Evolutionary conservation across 2,888 invertebrate species (phyloP).

Genomic region (Oegoconia quadripuncta): DNA sequence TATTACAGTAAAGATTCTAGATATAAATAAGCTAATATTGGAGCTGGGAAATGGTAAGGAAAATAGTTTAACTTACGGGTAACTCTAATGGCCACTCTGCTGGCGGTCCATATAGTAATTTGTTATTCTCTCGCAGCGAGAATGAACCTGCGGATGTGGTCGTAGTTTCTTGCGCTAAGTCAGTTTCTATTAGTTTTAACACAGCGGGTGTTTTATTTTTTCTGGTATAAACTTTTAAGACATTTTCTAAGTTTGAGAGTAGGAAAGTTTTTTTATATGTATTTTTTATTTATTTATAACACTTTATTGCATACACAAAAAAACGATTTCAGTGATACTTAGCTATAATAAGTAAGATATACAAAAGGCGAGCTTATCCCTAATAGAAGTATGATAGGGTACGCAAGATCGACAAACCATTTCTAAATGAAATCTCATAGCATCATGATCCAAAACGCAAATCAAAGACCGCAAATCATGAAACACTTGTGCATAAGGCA

Average conservation of each 20-base stretch:
- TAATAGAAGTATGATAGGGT: no score
- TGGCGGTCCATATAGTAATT: conserved; percentile 5
- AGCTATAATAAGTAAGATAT: no score
- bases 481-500: no score
- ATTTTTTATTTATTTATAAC: background rate
- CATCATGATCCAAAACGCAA: no score
- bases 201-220: conserved; percentile 9
- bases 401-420: no score
- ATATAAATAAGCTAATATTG: background rate
- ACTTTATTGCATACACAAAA: no score
- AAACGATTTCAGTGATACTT: no score
- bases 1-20: background rate
- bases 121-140: conserved; percentile 5
- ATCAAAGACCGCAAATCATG: no score
- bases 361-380: no score
- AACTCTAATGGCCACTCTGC: background rate
- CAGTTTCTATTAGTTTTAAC: conserved; percentile 9
- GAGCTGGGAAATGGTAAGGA: background rate
- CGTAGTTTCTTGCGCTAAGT: background rate
- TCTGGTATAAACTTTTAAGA: background rate
- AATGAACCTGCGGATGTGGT: background rate
- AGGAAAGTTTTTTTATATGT: no score
- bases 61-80: background rate
- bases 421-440: no score
- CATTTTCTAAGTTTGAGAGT: no score